A percentile compares a stretch with the other conserved stretches of the same genome.
These are phyloP conservation scores for Hydrozoanthus gracilis DNA, from an alignment of 92 coral and sea anemone genomes.

Conservation along the genomic window DNA sequence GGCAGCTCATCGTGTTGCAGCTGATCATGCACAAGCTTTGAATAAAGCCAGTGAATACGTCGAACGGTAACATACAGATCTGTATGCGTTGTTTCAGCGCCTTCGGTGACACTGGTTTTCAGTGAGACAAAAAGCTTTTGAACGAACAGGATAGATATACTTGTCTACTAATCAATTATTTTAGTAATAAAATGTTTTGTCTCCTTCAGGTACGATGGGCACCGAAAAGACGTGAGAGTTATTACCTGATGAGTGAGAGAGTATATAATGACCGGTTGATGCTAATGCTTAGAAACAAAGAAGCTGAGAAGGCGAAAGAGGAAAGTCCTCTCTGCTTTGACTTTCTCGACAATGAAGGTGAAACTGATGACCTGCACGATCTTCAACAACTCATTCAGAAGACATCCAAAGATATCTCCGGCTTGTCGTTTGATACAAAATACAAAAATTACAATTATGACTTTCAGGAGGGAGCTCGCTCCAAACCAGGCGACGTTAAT, in stretches of 20 bases:
- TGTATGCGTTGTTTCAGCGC: no score
- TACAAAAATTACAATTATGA: constrained; percentile 69
- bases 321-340: constrained; percentile 81
- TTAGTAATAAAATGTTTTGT: background rate
- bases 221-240: constrained; percentile 89
- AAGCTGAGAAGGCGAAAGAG: constrained; percentile 60
- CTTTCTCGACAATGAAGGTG: constrained; percentile 72
- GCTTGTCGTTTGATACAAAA: constrained; percentile 65
- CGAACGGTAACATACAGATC: no score
- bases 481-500: constrained; percentile 16
- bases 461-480: constrained; percentile 52
- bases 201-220: constrained; percentile 80
- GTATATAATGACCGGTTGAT: constrained; percentile 83
- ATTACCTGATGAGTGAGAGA: constrained; percentile 88
- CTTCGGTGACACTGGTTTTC: no score
- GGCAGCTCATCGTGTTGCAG: no score
- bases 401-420: constrained; percentile 77
- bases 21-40: no score
- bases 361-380: constrained; percentile 75
- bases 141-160: no score
- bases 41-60: no score
- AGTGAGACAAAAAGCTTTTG: no score
- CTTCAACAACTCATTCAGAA: constrained; percentile 74
- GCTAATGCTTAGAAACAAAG: constrained; percentile 76
- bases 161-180: no score